These are phyloP conservation scores for Columba janthina DNA, from an alignment of 2,113 vertebrate genomes.

Conservation along the genomic window DNA sequence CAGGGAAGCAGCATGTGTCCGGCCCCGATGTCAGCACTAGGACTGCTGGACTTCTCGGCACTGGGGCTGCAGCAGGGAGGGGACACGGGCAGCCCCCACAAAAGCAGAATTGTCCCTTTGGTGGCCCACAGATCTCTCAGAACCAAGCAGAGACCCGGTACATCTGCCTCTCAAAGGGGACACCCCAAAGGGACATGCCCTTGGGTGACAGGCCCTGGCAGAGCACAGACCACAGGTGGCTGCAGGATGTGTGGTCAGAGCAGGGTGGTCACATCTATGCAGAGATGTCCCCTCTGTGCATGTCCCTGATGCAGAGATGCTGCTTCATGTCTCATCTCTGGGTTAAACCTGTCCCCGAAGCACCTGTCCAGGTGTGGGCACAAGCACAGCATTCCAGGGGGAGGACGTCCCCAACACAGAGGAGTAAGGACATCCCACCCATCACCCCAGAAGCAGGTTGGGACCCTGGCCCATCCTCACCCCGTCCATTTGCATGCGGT, in stretches of 20 bases:
- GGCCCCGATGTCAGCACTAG: background rate
- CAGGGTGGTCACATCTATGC: background rate
- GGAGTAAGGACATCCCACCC: background rate
- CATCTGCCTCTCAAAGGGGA: background rate
- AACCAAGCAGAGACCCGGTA: background rate
- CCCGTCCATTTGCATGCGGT: background rate
- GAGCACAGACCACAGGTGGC: fast-evolving
- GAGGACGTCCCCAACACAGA: fast-evolving
- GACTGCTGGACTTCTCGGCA: background rate
- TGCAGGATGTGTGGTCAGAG: fast-evolving
- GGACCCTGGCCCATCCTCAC: background rate
- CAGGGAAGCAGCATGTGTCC: background rate
- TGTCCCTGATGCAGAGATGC: fast-evolving
- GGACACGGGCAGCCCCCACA: background rate
- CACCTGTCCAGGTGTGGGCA: background rate
- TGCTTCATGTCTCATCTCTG: background rate
- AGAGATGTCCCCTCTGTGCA: background rate
- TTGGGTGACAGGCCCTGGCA: fast-evolving
- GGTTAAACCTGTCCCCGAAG: background rate
- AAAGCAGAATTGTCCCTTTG: background rate
- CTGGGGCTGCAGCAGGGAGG: background rate
- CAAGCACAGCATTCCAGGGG: background rate
- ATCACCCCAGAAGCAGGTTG: fast-evolving
- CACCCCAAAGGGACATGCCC: background rate
- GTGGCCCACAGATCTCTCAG: background rate